Evolutionary conservation across 1,140 invertebrate species (phyloP).

Genomic region (silkworm (Bombyx mori)): DNA sequence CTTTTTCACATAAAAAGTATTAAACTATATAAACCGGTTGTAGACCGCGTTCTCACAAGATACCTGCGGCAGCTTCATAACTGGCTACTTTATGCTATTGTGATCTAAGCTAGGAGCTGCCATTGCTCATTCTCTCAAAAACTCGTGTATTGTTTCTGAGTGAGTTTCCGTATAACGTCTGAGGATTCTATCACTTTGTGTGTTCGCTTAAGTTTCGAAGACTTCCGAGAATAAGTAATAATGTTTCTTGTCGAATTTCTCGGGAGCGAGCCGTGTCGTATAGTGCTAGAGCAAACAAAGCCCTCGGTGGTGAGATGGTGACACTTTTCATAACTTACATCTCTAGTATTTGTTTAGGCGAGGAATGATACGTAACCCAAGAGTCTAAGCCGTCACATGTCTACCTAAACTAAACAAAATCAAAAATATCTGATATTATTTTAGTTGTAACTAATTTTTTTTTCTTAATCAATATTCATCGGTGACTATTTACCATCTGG

Average conservation of each 20-base stretch:
- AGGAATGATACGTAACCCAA: neutral
- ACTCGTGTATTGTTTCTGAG: conserved; percentile 53
- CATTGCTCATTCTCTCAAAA: conserved; percentile 39
- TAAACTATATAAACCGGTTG: conserved; percentile 50
- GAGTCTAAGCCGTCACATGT: neutral
- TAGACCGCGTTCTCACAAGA: conserved; percentile 34
- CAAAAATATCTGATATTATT: too few relatives aligned
- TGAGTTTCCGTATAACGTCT: conserved; percentile 39
- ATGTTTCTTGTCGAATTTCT: conserved; percentile 8
- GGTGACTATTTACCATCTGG: too few relatives aligned
- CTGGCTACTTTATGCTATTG: conserved; percentile 65
- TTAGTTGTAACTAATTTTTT: too few relatives aligned
- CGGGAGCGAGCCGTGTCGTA: conserved; percentile 7
- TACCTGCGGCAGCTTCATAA: conserved; percentile 46
- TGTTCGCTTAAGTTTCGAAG: conserved; percentile 17
- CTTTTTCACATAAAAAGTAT: conserved; percentile 49
- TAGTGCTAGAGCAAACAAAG: conserved; percentile 14
- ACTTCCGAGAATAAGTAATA: conserved; percentile 31
- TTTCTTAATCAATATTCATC: too few relatives aligned
- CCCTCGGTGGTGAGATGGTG: conserved; percentile 8
- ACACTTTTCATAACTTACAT: conserved; percentile 13
- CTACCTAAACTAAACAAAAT: too few relatives aligned
- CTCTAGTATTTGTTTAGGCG: conserved; percentile 14
- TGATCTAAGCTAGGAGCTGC: conserved; percentile 56
- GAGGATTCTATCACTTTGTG: conserved; percentile 53